These are phyloP conservation scores for Nycticryphes semicollaris DNA, from an alignment of 2,113 vertebrate species.

Conservation along the genomic window DNA sequence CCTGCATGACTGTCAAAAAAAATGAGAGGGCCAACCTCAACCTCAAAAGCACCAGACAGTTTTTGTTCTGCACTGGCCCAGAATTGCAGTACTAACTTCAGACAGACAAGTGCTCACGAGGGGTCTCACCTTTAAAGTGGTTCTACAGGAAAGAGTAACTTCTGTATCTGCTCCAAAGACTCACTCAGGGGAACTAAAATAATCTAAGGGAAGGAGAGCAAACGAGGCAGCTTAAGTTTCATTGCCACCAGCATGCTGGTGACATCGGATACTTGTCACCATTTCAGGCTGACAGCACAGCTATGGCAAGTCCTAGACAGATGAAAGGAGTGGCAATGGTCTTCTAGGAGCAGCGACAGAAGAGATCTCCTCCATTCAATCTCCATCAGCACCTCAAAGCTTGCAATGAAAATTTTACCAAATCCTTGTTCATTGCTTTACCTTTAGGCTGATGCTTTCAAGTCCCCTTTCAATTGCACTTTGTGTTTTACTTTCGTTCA, in stretches of 20 bases:
- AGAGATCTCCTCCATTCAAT: neutral
- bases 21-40: fast-evolving
- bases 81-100: neutral
- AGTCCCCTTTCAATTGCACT: neutral
- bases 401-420: fast-evolving
- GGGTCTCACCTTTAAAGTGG: neutral
- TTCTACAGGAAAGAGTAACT: neutral
- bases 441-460: neutral
- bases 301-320: neutral
- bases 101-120: neutral
- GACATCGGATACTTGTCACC: neutral
- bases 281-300: neutral
- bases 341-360: neutral
- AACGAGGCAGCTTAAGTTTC: neutral
- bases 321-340: neutral
- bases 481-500: neutral
- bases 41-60: neutral
- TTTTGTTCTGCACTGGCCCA: neutral
- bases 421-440: neutral
- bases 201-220: neutral
- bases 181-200: neutral
- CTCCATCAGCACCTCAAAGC: neutral
- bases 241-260: neutral
- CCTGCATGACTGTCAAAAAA: neutral
- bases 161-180: neutral